Conservation (phyloP, 2,113 vertebrate genomes). For the Pao palembangensis region DNA sequence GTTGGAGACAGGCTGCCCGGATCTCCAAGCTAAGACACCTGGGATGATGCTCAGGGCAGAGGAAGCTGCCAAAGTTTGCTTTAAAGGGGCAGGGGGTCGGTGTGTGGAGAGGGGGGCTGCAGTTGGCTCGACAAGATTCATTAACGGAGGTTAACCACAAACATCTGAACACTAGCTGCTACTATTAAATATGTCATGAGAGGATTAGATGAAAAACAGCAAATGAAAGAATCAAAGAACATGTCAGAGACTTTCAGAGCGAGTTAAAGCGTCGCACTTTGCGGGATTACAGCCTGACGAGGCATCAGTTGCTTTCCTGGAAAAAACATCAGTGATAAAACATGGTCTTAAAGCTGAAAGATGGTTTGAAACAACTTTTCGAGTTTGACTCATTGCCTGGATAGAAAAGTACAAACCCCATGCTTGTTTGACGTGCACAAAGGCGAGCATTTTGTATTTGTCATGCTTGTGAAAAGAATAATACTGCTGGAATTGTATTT, state of each 20-base stretch:
- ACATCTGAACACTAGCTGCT: conserved; percentile 47
- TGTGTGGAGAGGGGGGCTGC: conserved; percentile 13
- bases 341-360: conserved; percentile 16
- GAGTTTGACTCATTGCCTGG: conserved; percentile 36
- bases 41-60: conserved; percentile 52
- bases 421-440: conserved; percentile 26
- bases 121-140: conserved; percentile 54
- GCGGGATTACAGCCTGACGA: conserved; percentile 16
- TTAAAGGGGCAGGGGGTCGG: conserved; percentile 43
- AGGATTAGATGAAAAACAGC: conserved; percentile 45
- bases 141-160: conserved; percentile 61
- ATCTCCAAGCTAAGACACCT: conserved; percentile 25
- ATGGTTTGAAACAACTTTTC: conserved; percentile 4
- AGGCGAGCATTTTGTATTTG: background rate
- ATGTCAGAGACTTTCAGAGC: conserved; percentile 39
- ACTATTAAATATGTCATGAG: conserved; percentile 43
- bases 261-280: conserved; percentile 7
- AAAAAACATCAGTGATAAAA: conserved; percentile 25
- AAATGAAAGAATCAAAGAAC: conserved; percentile 56
- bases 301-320: conserved; percentile 30
- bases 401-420: conserved; percentile 40
- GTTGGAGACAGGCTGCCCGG: conserved; percentile 19
- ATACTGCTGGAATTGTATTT: conserved; percentile 15
- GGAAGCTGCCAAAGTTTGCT: conserved; percentile 39
- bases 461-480: background rate